Conservation (phyloP, 1,140 invertebrate genomes). For the Drosophila teissieri region DNA sequence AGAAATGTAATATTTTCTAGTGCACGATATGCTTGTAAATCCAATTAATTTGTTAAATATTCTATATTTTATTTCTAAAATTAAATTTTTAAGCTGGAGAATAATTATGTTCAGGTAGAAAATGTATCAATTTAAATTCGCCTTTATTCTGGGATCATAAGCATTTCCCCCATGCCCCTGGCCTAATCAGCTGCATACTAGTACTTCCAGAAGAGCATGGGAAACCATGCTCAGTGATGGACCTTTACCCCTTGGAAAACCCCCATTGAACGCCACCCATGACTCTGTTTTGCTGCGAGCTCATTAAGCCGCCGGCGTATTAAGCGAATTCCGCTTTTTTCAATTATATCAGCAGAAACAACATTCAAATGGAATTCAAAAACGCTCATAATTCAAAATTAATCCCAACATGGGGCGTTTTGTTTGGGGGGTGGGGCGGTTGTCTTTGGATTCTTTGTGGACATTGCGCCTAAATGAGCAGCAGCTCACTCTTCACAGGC, state of each 20-base stretch:
- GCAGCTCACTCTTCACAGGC: conserved; percentile 47
- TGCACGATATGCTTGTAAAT: too few relatives aligned
- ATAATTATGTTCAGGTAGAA: too few relatives aligned
- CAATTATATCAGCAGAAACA: conserved; percentile 60
- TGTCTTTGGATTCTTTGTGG: conserved; percentile 43
- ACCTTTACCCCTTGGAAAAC: conserved; percentile 1
- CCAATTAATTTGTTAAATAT: too few relatives aligned
- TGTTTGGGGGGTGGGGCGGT: neutral
- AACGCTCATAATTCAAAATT: conserved; percentile 78
- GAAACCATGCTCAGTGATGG: conserved; percentile 2
- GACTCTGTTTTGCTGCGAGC: conserved; percentile 19
- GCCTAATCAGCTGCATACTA: conserved; percentile 31
- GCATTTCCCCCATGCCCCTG: neutral
- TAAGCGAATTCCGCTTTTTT: conserved; percentile 57
- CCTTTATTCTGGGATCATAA: neutral
- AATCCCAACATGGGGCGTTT: conserved; percentile 52
- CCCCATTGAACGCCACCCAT: neutral
- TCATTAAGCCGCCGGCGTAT: conserved; percentile 72
- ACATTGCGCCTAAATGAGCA: conserved; percentile 76
- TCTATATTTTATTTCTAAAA: too few relatives aligned
- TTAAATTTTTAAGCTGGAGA: too few relatives aligned
- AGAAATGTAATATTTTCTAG: neutral
- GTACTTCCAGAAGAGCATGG: neutral
- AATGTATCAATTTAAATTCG: too few relatives aligned
- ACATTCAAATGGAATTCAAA: conserved; percentile 72